phyloP scores from a whole-genome alignment of 2,797 vertebrate species.

The Muscicapa striata region DNA sequence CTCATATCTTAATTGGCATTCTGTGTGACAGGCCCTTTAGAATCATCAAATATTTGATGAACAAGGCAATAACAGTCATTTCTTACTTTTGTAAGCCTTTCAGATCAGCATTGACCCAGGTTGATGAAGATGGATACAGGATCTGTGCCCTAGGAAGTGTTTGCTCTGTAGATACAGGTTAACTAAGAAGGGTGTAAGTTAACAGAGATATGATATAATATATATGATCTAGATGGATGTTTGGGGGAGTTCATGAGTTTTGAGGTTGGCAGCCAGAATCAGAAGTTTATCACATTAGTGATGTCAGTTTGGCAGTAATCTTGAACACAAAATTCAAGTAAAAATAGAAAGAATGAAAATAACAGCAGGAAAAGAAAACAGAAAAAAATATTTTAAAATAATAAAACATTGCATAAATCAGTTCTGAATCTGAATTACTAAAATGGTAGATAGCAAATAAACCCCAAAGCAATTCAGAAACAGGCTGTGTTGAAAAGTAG shows the following conservation, averaged over 20 bases:
- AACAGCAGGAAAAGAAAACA: neutral
- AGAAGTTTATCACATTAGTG: neutral
- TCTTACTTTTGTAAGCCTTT: constrained; percentile 11
- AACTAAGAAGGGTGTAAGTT: neutral
- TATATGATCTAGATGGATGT: neutral
- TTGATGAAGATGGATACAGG: constrained; percentile 58
- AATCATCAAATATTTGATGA: constrained; percentile 56
- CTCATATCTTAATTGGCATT: constrained; percentile 47
- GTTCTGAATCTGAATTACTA: neutral
- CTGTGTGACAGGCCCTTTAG: constrained; percentile 33
- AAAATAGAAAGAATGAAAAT: neutral
- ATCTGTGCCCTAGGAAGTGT: constrained; percentile 6
- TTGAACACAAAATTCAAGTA: neutral
- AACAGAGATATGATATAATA: neutral
- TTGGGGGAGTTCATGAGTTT: neutral
- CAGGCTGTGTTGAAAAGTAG: neutral
- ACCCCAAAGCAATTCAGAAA: neutral
- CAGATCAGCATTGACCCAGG: constrained; percentile 35
- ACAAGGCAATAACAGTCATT: constrained; percentile 55
- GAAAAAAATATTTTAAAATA: neutral
- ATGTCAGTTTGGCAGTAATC: neutral
- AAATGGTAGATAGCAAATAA: neutral
- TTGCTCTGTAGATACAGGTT: constrained; percentile 14
- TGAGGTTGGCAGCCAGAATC: neutral
- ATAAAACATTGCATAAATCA: neutral